Evolutionary conservation across 2,113 vertebrate genomes (phyloP).

Genomic region (Sprattus sprattus): DNA sequence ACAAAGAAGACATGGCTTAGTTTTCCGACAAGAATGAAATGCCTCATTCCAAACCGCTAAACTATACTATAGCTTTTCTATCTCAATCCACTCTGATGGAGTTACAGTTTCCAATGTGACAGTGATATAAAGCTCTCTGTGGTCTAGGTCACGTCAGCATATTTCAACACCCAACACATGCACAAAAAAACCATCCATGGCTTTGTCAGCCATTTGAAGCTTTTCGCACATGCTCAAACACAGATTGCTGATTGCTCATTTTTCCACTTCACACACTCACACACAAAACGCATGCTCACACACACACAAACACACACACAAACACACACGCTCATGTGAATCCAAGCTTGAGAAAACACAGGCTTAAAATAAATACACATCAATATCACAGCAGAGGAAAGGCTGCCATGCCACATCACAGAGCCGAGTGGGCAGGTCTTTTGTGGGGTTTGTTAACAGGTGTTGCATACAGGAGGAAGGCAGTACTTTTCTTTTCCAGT

Average conservation of each 20-base stretch:
- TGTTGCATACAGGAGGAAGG: conserved; percentile 19
- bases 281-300: conserved; percentile 21
- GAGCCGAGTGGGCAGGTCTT: not conserved
- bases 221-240: conserved; percentile 10
- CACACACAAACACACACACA: not conserved
- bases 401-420: conserved; percentile 35
- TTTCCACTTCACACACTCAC: not conserved
- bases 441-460: conserved; percentile 6
- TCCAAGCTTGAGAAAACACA: conserved; percentile 32
- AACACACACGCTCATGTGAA: conserved; percentile 27
- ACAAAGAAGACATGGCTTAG: conserved; percentile 11
- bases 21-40: not conserved
- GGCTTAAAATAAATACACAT: conserved; percentile 5
- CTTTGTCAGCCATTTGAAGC: not conserved
- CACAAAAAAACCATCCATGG: not conserved
- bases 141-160: not conserved
- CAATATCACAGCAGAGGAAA: conserved; percentile 22
- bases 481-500: conserved; percentile 26
- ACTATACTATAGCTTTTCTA: not conserved
- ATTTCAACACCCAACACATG: not conserved
- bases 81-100: too few relatives aligned
- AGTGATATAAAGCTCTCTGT: not conserved
- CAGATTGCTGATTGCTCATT: not conserved
- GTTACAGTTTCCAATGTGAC: not conserved
- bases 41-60: not conserved